These are phyloP conservation scores for Sprattus sprattus DNA, from an alignment of 2,113 vertebrate species.

Conservation along the genomic window DNA sequence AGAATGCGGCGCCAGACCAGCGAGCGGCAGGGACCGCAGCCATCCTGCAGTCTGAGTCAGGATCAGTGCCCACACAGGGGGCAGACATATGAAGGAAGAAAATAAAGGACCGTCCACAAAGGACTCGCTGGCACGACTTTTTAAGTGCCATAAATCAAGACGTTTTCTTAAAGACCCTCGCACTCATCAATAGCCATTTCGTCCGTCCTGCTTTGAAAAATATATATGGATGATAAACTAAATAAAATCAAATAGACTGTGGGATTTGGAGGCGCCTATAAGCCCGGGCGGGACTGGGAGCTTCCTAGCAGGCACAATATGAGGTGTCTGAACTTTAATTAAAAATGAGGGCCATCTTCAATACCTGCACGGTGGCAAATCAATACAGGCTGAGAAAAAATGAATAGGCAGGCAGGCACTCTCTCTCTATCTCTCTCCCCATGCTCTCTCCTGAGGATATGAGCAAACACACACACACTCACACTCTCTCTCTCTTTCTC, in stretches of 20 bases:
- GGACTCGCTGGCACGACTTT: not conserved
- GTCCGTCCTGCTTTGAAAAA: not conserved
- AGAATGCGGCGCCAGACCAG: conserved; percentile 18
- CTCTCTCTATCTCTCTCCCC: not conserved
- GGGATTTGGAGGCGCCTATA: not conserved
- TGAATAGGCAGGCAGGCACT: not conserved
- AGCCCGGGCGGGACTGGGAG: conserved; percentile 31
- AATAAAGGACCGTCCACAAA: not conserved
- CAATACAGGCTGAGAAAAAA: conserved; percentile 52
- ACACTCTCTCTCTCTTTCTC: conserved; percentile 57
- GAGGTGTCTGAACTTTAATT: conserved; percentile 61
- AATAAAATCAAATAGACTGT: conserved; percentile 16
- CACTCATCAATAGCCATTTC: conserved; percentile 36
- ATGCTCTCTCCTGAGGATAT: not conserved
- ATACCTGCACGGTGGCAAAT: conserved; percentile 56
- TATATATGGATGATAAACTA: not conserved
- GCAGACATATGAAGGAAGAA: not conserved
- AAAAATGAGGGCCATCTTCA: conserved; percentile 58
- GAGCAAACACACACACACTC: conserved; percentile 39
- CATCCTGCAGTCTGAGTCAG: not conserved
- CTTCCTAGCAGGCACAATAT: conserved; percentile 41
- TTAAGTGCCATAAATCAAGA: conserved; percentile 27
- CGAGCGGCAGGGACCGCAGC: not conserved
- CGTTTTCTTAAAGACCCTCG: conserved; percentile 30
- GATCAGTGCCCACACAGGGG: not conserved